Evolutionary conservation across 2,888 invertebrate species (phyloP).

Genomic region (Drosophila demipolita): DNA sequence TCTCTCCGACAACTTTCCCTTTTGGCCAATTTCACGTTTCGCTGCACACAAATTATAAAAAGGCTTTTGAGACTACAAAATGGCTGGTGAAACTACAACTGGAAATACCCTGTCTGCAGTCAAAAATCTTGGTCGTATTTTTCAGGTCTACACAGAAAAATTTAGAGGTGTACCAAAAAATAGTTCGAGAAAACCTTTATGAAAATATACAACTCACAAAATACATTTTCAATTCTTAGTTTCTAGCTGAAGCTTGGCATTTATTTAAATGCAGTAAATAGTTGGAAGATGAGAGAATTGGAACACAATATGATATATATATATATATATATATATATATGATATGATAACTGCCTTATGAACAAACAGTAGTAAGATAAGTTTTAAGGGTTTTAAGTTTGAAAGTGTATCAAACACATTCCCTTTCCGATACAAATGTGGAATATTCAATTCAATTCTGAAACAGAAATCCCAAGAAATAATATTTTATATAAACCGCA

Average conservation of each 20-base stretch:
- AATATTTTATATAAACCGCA: background rate
- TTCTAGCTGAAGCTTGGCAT: background rate
- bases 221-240: background rate
- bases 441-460: background rate
- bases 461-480: background rate
- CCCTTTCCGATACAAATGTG: background rate
- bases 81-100: background rate
- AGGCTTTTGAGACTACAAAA: slow-evolving; percentile 5
- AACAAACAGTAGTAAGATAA: background rate
- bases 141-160: background rate
- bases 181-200: background rate
- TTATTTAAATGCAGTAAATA: background rate
- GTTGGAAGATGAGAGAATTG: rapidly evolving
- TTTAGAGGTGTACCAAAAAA: background rate
- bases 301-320: background rate
- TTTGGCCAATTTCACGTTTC: slow-evolving; percentile 64
- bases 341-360: background rate
- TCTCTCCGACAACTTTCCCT: slow-evolving; percentile 12
- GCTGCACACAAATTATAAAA: slow-evolving; percentile 52
- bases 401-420: background rate
- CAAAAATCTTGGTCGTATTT: background rate
- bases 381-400: rapidly evolving
- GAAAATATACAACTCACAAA: background rate
- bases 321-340: no score
- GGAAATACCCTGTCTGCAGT: slow-evolving; percentile 17